Evolutionary conservation across 2,113 vertebrate species (phyloP).

Genomic region (Felis chaus): DNA sequence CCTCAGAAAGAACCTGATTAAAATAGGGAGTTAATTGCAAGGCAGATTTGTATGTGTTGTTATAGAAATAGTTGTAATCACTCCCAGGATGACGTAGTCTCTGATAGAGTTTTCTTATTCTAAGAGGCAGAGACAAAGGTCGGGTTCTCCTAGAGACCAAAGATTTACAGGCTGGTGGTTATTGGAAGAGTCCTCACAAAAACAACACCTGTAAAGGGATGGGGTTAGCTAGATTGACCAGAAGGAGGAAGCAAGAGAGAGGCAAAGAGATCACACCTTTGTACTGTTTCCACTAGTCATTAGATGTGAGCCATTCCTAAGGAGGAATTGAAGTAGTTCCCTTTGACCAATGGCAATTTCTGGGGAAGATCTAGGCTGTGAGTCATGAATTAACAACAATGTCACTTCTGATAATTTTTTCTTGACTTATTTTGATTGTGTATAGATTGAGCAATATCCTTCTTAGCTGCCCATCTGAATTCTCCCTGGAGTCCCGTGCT

Average conservation of each 20-base stretch:
- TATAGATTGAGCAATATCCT: background rate
- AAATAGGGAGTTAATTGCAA: background rate
- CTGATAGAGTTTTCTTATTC: background rate
- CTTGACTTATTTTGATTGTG: background rate
- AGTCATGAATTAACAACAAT: background rate
- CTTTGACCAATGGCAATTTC: background rate
- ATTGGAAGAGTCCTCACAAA: background rate
- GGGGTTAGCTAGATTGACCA: background rate
- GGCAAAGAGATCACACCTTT: background rate
- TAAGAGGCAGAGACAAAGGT: background rate
- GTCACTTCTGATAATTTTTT: background rate
- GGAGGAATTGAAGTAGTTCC: background rate
- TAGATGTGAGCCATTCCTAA: background rate
- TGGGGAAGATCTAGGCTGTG: background rate
- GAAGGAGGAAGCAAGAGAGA: background rate
- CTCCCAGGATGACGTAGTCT: background rate
- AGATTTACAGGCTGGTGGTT: background rate
- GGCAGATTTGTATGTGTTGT: background rate
- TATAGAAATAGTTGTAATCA: background rate
- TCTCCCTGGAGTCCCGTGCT: background rate
- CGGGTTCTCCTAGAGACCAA: background rate
- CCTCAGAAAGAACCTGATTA: background rate
- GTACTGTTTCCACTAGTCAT: background rate
- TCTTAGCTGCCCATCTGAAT: background rate
- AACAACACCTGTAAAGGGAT: background rate